Base-by-base conservation (phyloP, 1,140 invertebrate species). In the Lepidurus apus region DNA sequence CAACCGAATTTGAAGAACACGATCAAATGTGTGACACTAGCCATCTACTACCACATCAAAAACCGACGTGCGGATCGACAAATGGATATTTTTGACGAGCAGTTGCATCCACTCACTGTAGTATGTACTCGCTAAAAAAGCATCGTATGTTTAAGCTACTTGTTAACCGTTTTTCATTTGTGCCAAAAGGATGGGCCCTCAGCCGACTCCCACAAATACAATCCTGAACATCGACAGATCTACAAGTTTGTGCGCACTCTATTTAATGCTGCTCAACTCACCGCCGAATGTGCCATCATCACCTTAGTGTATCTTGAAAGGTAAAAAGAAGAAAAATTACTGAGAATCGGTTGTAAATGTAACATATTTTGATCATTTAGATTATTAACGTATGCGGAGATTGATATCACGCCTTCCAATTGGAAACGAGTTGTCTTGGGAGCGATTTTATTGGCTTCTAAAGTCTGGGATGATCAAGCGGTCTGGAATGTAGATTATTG, bases 401-500 rank as follows among this genome's bases (percentile, higher is more conserved):
- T 99, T 81, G 97, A 99, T 87, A 95, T 99, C 83, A 94, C 93
- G 75, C 96, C 98, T 26, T 94, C 92, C 21, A 99, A 98, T 85
- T 99, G 98, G 98, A 96, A 96, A 84, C 88, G 96, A 83, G 97
- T 98, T 85, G 95, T 98, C 74, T 88, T 98, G 82, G 96, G 96
- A 83, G 97, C 98, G 81, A 98, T 99, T 84, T 88, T 99, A 81
- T 87, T 99, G 80, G 96, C 98, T 7, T 98, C 96, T n/a, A 99
- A 99, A 88, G 98, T 97, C 43, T 99, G 98, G 98, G 98, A 99
- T 86, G 98, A 99, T 87, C 98, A 99, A 86, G 98, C 98, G 74
- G 98, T 99, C 7, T 99, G 98, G 98, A 99, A 99, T 89, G 97
- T 99, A 34, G 98, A 99, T 87, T 99, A 99, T 87, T 99, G 98